Percentiles rank a stretch among this genome's conserved stretches.
phyloP scores from a whole-genome alignment of 2,888 invertebrate species.

The Eurytoma adleriae region DNA sequence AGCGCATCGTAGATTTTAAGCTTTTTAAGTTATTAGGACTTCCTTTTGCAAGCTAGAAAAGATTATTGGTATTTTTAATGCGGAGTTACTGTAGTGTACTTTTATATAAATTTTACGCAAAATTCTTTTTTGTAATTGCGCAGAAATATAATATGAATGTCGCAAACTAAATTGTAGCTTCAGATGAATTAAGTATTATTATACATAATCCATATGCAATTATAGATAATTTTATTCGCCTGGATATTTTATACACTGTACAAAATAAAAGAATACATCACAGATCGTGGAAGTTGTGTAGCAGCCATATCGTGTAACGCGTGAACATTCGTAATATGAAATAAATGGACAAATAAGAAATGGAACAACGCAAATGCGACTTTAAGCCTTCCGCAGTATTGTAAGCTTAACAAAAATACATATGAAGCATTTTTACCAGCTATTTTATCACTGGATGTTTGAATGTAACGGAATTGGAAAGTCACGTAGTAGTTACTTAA shows the following conservation, averaged over 20 bases:
- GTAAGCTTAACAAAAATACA: slow-evolving; percentile 57
- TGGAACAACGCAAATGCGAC: slow-evolving; percentile 57
- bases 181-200: slow-evolving; percentile 11
- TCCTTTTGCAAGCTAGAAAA: slow-evolving; percentile 29
- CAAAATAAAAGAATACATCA: slow-evolving; percentile 62
- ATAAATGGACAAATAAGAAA: slow-evolving; percentile 44
- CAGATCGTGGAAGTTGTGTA: slow-evolving; percentile 62
- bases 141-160: not conserved
- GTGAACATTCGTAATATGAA: slow-evolving; percentile 48
- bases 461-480: slow-evolving; percentile 49
- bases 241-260: slow-evolving; percentile 52
- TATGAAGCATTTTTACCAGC: slow-evolving; percentile 41
- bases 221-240: slow-evolving; percentile 51
- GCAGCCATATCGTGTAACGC: slow-evolving; percentile 63
- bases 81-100: no score
- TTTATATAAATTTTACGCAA: not conserved
- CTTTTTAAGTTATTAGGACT: slow-evolving; percentile 53
- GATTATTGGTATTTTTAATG: no score
- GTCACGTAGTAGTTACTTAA: slow-evolving; percentile 51
- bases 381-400: slow-evolving; percentile 66
- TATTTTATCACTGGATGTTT: slow-evolving; percentile 47
- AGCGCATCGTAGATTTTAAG: slow-evolving; percentile 48
- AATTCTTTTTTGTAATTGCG: not conserved
- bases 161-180: slow-evolving; percentile 19
- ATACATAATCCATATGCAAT: slow-evolving; percentile 45